phyloP scores from a whole-genome alignment of 2,797 vertebrate genomes.

The Decapterus maruadsi region DNA sequence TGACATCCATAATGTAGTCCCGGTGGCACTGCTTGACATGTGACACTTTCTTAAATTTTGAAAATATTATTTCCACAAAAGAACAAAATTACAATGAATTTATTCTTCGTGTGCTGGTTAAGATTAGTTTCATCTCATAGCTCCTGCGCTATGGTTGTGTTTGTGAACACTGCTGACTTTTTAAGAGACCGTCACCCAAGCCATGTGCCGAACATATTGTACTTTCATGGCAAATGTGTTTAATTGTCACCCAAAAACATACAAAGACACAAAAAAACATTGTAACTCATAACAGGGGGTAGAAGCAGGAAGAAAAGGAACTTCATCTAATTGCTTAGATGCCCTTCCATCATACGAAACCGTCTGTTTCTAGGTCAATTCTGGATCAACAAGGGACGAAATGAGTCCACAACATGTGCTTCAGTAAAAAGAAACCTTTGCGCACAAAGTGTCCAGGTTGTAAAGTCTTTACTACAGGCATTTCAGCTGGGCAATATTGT shows the following conservation, averaged over 20 bases:
- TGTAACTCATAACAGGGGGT: constrained; percentile 35
- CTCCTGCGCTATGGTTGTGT: neutral
- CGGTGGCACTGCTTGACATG: constrained; percentile 6
- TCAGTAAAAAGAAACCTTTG: constrained; percentile 20
- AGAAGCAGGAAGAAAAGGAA: constrained; percentile 53
- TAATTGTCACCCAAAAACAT: constrained; percentile 42
- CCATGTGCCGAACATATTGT: constrained; percentile 24
- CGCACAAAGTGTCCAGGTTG: constrained; percentile 15
- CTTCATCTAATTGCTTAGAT: constrained; percentile 42
- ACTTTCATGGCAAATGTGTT: constrained; percentile 14
- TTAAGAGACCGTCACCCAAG: constrained; percentile 2
- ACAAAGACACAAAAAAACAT: constrained; percentile 51
- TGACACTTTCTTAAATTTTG: constrained; percentile 6
- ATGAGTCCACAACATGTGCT: constrained; percentile 9
- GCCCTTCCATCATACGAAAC: constrained; percentile 28
- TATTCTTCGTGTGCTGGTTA: neutral
- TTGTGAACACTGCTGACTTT: neutral
- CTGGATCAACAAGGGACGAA: constrained; percentile 15
- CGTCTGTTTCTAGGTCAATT: constrained; percentile 4
- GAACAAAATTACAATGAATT: constrained; percentile 14
- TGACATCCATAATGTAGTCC: constrained; percentile 25
- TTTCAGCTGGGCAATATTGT: neutral
- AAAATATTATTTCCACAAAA: constrained; percentile 36
- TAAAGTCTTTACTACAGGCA: neutral
- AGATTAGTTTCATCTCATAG: neutral